Percentiles rank a stretch among this genome's conserved stretches.
Evolutionary conservation across 2,888 invertebrate species (phyloP).

Genomic region (Nasonia oneida): DNA sequence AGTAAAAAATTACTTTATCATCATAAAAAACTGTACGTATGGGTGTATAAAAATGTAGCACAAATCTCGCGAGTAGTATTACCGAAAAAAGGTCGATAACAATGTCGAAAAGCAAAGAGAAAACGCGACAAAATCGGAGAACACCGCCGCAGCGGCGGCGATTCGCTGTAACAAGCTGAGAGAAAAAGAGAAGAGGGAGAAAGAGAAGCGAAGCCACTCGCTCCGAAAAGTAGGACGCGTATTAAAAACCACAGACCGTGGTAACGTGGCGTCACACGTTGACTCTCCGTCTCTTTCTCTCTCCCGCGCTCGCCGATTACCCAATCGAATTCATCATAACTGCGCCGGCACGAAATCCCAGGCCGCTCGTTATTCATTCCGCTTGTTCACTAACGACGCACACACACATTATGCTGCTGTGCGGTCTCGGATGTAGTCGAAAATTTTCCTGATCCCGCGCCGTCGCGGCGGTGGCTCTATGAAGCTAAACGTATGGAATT

Average conservation of each 20-base stretch:
- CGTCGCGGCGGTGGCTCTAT: not conserved
- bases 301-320: conserved; percentile 68
- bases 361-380: conserved; percentile 54
- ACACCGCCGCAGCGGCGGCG: not conserved
- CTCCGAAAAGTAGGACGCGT: conserved; percentile 78
- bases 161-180: conserved; percentile 10
- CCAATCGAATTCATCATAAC: conserved; percentile 78
- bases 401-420: not conserved
- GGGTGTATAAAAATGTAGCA: not conserved
- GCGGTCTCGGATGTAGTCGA: conserved; percentile 6
- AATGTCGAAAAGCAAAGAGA: conserved; percentile 50
- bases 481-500: not conserved
- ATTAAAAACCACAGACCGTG: conserved; percentile 78
- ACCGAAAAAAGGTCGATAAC: conserved; percentile 20
- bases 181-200: conserved; percentile 39
- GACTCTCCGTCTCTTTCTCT: conserved; percentile 13
- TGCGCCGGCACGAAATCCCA: conserved; percentile 68
- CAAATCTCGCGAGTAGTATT: not conserved
- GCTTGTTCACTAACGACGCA: conserved; percentile 33
- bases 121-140: conserved; percentile 13
- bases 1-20: not conserved
- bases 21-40: not conserved
- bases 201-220: conserved; percentile 63
- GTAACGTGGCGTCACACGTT: conserved; percentile 71
- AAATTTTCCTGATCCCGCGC: conserved; percentile 23